Evolutionary conservation across 2,113 vertebrate species (phyloP).

Genomic region (Hippolais icterina): DNA sequence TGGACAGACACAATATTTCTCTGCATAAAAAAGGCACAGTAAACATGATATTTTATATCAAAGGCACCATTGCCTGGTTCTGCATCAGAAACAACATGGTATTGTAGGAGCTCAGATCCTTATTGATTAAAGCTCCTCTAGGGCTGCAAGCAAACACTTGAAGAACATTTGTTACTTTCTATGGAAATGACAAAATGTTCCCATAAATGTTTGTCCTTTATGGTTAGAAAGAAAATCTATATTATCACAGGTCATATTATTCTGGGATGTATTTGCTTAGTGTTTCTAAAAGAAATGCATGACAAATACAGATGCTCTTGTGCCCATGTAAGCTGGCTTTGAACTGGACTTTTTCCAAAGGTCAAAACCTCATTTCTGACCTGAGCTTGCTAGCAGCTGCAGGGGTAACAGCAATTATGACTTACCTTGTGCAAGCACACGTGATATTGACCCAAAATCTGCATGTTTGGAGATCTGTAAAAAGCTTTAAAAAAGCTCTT

Average conservation of each 20-base stretch:
- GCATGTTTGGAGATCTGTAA: not conserved
- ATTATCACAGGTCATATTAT: not conserved
- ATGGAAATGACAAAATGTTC: not conserved
- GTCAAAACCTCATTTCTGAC: not conserved
- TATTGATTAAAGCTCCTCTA: not conserved
- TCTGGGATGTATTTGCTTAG: not conserved
- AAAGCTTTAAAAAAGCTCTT: not conserved
- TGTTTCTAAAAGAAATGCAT: not conserved
- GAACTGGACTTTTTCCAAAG: not conserved
- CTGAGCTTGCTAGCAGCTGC: not conserved
- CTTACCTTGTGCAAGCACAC: not conserved
- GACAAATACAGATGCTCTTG: not conserved
- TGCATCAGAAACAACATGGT: not conserved
- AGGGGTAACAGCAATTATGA: not conserved
- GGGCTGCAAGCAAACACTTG: not conserved
- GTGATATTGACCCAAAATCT: not conserved
- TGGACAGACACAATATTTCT: not conserved
- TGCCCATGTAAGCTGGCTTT: not conserved
- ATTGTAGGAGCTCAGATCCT: not conserved
- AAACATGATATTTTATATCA: not conserved
- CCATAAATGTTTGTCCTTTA: not conserved
- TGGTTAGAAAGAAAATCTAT: not conserved
- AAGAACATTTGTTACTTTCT: not conserved
- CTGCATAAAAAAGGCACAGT: not conserved
- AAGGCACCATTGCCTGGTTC: not conserved